Conservation (phyloP, 2,797 vertebrate species). For the Amblyraja radiata region DNA sequence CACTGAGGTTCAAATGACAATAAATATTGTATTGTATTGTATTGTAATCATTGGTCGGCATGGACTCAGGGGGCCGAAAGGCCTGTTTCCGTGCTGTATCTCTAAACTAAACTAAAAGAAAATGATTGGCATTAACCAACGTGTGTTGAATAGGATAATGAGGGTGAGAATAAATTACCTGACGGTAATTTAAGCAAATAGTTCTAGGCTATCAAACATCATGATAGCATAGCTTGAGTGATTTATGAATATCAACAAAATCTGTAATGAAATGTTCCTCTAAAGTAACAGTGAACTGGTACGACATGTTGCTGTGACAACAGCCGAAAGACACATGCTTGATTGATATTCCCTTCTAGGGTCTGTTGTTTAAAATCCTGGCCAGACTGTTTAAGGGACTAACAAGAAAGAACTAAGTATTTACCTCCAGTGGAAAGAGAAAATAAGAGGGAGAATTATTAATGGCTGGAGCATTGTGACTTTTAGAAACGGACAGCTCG, state of each 20-base stretch:
- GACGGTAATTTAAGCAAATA: not conserved
- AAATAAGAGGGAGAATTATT: not conserved
- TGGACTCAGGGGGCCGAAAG: too few species aligned
- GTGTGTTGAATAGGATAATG: not conserved
- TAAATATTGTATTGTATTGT: too few species aligned
- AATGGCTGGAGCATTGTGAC: not conserved
- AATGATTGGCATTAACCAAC: not conserved
- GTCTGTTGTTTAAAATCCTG: not conserved
- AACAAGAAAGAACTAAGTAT: not conserved
- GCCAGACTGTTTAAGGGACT: not conserved
- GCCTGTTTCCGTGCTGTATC: too few species aligned
- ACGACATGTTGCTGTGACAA: slow-evolving; percentile 16
- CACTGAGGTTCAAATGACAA: too few species aligned
- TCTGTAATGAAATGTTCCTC: not conserved
- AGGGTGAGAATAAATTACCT: not conserved
- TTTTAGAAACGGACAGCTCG: not conserved
- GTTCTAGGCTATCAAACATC: not conserved
- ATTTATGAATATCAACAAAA: slow-evolving; percentile 18
- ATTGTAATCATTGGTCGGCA: too few species aligned
- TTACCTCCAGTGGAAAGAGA: not conserved
- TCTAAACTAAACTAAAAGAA: too few species aligned
- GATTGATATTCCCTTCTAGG: not conserved
- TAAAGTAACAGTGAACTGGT: not conserved
- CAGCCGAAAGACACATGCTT: not conserved
- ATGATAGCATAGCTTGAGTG: slow-evolving; percentile 17